A percentile compares a stretch with the other conserved stretches of the same genome.
Evolutionary conservation across 1,140 invertebrate species (phyloP).

Genomic region (Schmidtea mediterranea): DNA sequence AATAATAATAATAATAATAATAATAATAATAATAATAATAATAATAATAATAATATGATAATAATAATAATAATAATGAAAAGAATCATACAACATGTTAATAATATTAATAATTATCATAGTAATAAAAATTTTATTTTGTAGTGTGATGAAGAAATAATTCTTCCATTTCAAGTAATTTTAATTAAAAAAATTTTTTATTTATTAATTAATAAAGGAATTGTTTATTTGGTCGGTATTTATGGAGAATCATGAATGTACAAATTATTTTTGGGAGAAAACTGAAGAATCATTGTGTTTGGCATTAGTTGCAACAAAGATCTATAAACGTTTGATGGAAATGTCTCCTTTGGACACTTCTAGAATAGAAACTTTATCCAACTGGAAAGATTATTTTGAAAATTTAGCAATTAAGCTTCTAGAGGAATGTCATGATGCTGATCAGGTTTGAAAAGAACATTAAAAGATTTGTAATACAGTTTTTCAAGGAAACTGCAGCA

Average conservation of each 20-base stretch:
- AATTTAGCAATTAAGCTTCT: conserved; percentile 15
- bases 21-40: too few species aligned
- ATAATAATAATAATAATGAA: too few species aligned
- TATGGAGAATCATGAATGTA: conserved; percentile 8
- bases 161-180: too few species aligned
- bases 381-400: conserved; percentile 14
- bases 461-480: too few species aligned
- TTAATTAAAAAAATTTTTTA: too few species aligned
- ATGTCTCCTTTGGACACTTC: conserved; percentile 12
- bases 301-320: conserved; percentile 14
- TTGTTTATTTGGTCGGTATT: conserved; percentile 4
- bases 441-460: conserved; percentile 8
- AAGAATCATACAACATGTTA: too few species aligned
- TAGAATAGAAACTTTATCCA: conserved; percentile 2
- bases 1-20: too few species aligned
- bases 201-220: background rate
- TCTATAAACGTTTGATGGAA: conserved; percentile 12
- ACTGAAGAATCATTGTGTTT: conserved; percentile 17
- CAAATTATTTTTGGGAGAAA: conserved; percentile 18
- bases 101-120: too few species aligned
- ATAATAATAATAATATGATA: too few species aligned
- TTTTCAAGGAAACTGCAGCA: conserved; percentile 14
- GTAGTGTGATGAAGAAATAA: too few species aligned
- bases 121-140: too few species aligned
- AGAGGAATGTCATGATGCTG: conserved; percentile 15